These are phyloP conservation scores for Polyodon spathula DNA, from an alignment of 2,113 vertebrate species.

Conservation along the genomic window DNA sequence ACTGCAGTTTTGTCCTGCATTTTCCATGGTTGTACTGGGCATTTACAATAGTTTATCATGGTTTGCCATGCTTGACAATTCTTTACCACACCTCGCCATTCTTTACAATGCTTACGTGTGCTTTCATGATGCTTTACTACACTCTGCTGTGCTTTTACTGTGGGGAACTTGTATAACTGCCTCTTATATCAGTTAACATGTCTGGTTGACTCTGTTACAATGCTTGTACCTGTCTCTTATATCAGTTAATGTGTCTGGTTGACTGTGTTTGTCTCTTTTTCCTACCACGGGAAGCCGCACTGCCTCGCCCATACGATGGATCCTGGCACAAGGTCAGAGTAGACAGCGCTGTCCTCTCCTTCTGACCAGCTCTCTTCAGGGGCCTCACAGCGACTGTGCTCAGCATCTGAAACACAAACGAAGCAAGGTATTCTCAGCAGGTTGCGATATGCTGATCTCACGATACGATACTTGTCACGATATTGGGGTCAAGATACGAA, in stretches of 20 bases:
- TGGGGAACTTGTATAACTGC: too few species aligned
- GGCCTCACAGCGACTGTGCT: conserved; percentile 39
- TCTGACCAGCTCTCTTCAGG: conserved; percentile 45
- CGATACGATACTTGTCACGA: too few species aligned
- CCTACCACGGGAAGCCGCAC: conserved; percentile 52
- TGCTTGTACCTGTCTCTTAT: background rate
- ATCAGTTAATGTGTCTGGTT: background rate
- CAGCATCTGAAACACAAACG: conserved; percentile 28
- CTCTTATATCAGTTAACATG: background rate
- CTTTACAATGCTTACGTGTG: too few species aligned
- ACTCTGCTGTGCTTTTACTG: too few species aligned
- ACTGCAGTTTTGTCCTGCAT: too few species aligned
- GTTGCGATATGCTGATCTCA: too few species aligned
- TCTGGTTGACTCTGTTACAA: background rate
- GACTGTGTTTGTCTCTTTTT: background rate
- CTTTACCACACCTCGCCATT: too few species aligned
- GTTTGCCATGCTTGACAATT: too few species aligned
- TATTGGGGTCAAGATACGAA: too few species aligned
- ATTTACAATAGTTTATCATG: too few species aligned
- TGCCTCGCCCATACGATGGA: conserved; percentile 59
- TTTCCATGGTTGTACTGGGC: too few species aligned
- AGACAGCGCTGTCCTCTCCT: conserved; percentile 39
- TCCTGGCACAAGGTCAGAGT: conserved; percentile 47
- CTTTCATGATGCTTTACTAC: too few species aligned
- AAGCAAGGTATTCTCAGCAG: background rate